Evolutionary conservation across 2,888 invertebrate species (phyloP), one percentile per base, ranked within the genome.

Genomic region (Drosophila meridionalis): DNA sequence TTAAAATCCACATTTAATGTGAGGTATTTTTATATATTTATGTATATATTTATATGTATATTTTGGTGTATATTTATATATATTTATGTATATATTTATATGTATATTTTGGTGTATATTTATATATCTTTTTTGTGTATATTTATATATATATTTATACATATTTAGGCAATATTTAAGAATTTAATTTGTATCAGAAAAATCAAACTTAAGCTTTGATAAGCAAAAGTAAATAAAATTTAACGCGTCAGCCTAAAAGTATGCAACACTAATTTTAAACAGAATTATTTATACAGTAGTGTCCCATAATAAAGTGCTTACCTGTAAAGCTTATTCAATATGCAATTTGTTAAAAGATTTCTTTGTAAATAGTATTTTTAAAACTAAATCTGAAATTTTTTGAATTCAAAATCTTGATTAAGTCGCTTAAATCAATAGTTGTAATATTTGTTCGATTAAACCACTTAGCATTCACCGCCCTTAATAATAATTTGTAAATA

Each of bases 241-340:
- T 14, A 9, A 7, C 0, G 0, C 0, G 0, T 4, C 63, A 12
- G 36, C 73, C 63, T 30, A 30, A 70, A 67, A 67, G 77, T 64
- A 77, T 50, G 66, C 77, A 55, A 12, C 12, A 26, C 6, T 28
- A 47, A 34, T 42, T 59, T 59, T 0, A 28, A 20, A 0, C 14
- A 4, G 3, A 4, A 3, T 4, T 30, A 20, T 9, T 36, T 11
- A 2, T 0, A 76, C 76, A 75, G 57, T 61, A 12, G 20, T n/a
- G 60, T 67, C 63, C 34, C 0, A 8, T 9, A 36, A 3, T 42
- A 57, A 26, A 30, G 58, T 52, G 30, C n/a, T 52, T 6, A 14
- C 4, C 47, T 11, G 28, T 9, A 3, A 7, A 14, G 7, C 9
- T 8, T 5, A 20, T 11, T 36, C 20, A 34, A 52, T 4, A 20